Conservation (phyloP, 2,113 vertebrate genomes). For the Antigone vipio region DNA sequence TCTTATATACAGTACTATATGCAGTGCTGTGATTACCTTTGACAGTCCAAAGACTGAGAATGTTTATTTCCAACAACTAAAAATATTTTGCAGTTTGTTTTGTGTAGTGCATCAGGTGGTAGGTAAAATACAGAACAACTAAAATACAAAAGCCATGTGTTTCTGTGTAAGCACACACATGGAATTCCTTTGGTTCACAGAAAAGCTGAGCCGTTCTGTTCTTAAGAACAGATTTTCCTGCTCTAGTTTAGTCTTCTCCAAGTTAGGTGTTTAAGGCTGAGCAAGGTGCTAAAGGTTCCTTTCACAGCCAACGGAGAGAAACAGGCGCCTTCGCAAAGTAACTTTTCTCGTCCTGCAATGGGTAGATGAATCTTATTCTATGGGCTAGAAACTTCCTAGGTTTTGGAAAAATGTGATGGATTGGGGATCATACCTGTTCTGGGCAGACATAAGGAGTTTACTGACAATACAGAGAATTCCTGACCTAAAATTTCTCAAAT, state of each 20-base stretch:
- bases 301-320: not conserved
- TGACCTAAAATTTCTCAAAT: not conserved
- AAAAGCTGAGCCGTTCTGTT: not conserved
- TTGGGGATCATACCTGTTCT: not conserved
- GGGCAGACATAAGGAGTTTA: not conserved
- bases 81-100: not conserved
- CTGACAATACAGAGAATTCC: not conserved
- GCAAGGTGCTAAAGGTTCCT: not conserved
- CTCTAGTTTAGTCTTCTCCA: not conserved
- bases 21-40: not conserved
- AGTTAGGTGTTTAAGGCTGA: not conserved
- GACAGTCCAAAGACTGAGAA: not conserved
- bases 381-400: not conserved
- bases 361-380: not conserved
- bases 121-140: not conserved
- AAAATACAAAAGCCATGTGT: not conserved
- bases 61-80: not conserved
- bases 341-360: not conserved
- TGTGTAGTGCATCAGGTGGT: not conserved
- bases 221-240: not conserved
- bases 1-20: not conserved
- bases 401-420: not conserved
- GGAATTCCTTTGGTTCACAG: not conserved
- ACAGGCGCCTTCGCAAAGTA: not conserved
- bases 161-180: not conserved